Base-by-base conservation (phyloP, 2,113 vertebrate species). In the Mohoua ochrocephala region DNA sequence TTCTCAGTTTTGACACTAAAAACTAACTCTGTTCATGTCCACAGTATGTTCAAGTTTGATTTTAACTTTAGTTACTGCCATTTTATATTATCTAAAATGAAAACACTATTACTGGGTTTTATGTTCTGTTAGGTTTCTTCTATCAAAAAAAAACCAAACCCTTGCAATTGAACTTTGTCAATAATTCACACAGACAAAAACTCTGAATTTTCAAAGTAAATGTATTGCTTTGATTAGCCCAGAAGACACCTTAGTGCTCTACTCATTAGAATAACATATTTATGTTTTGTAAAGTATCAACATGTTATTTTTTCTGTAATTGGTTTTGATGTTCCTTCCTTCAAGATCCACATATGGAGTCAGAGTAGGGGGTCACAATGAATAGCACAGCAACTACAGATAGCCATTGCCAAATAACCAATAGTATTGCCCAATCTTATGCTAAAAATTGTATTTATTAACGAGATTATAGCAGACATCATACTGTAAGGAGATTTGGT, bases 1-100 rank as follows among this genome's bases (percentile, higher is more conserved):
- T 87, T 84, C 86, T 87, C 73, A 68, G 22, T 92, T 95, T 91
- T 81, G 89, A 91, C 60, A 44, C 89, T 86, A 84, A 93, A 95
- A 95, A n/a, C 73, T 67, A 93, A 91, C 54, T 73, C 83, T 82
- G 9, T 77, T 93, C 28, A 91, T 93, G 74, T 91, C 47, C 86
- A 87, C 86, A 44, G 80, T 87, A 39, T 75, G 86, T 93, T 91
- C 69, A 52, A 79, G 44, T 87, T 87, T 86, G 64, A 92, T 73
- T 93, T 95, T 84, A 81, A 80, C 50, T 78, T 80, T 39, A 93
- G 88, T 67, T 93, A 52, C 50, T 91, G 33, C 52, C 53, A 71
- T 92, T 95, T 89, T 91, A 35, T 86, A 87, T 87, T 70, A 75
- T 30, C 54, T 56, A 49, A 92, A 88, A 77, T 75, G 68, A 57